Base-by-base conservation (phyloP, 2,113 vertebrate genomes). In the Chionomys nivalis region DNA sequence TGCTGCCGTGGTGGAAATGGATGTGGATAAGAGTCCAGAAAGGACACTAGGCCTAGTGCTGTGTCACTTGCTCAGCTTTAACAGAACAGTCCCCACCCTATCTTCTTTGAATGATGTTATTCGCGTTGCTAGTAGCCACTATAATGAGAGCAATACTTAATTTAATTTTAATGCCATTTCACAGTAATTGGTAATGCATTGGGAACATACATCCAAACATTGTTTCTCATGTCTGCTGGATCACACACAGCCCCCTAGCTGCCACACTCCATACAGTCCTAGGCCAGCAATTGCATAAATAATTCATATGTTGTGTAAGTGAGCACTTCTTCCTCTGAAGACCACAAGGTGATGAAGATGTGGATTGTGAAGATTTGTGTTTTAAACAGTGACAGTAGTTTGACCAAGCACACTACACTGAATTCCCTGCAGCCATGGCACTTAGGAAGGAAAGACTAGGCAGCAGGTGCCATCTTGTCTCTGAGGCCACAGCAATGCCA, bases 81-180 rank as follows among this genome's bases (percentile, higher is more conserved):
- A 14, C 10, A 10, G 17, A 39, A 26, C 33, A 42, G 61, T 63
- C 21, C 21, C 52, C 76, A 13, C 72, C 52, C 75, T 58, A 17
- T 39, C 12, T 75, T 24, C 28, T 49, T 63, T 63, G n/a, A 49
- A 68, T n/a, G 33, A 87, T 98, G 97, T 97, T 96, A 95, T 97
- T 98, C 94, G 97, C 98, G 97, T 96, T 98, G 97, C 97, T 98
- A 96, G 92, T 98, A 97, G 93, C 97, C 95, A 97, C 98, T 44
- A 98, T 98, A 98, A 97, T 98, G 97, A 98, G 96, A 98, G 96
- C 97, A 97, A 97, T 98, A 97, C 58, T 63, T 63, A 47, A 70
- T 98, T 98, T 98, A 98, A 98, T 98, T 98, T 97, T 95, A 98
- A 98, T 98, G 94, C 94, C 98, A 98, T 98, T 98, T 98, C 97